A percentile compares a stretch with the other conserved stretches of the same genome.
Conservation (phyloP, 2,113 vertebrate genomes). For the Willisornis vidua region DNA sequence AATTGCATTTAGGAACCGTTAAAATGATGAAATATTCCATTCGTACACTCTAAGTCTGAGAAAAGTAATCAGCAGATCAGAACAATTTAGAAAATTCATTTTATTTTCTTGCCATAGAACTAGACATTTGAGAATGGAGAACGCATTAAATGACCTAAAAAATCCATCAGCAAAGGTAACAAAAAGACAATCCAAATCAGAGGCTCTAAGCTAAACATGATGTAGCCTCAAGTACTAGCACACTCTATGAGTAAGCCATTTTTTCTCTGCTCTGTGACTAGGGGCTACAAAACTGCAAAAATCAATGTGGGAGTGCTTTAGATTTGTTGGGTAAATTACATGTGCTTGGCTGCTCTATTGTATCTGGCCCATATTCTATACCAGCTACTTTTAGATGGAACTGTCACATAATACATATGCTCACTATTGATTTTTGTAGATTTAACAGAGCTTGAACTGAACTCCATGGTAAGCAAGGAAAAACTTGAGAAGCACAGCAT, state of each 20-base stretch:
- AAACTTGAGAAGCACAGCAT: constrained; percentile 64
- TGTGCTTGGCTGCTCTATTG: constrained; percentile 87
- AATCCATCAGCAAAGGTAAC: constrained; percentile 73
- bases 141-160: constrained; percentile 85
- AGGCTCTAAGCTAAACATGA: constrained; percentile 79
- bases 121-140: constrained; percentile 50
- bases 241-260: constrained; percentile 84
- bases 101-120: constrained; percentile 51
- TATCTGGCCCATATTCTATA: constrained; percentile 87
- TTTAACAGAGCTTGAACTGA: constrained; percentile 83
- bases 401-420: constrained; percentile 84
- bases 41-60: constrained; percentile 37
- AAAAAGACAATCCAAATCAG: constrained; percentile 80
- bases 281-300: constrained; percentile 88
- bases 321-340: constrained; percentile 90
- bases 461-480: constrained; percentile 48
- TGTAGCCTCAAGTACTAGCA: constrained; percentile 86
- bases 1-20: constrained; percentile 66
- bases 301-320: constrained; percentile 90
- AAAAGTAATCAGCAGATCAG: constrained; percentile 61
- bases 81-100: constrained; percentile 60
- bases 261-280: constrained; percentile 85
- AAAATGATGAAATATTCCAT: constrained; percentile 59
- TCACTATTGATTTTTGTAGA: constrained; percentile 90
- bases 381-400: constrained; percentile 84